Evolutionary conservation across 2,888 invertebrate genomes (phyloP).

Genomic region (Osmoderma eremita): DNA sequence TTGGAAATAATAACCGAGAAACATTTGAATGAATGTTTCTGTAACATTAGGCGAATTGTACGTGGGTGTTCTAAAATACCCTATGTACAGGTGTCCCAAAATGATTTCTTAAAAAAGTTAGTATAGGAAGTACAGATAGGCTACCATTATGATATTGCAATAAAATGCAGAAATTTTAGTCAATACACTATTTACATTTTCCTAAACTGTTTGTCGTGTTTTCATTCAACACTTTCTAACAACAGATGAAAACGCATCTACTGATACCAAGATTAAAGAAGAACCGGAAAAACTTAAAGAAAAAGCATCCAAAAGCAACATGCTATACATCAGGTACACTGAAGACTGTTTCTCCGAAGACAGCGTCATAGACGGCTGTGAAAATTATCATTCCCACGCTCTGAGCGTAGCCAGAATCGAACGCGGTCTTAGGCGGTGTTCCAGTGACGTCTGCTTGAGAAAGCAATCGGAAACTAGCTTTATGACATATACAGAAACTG

Average conservation of each 20-base stretch:
- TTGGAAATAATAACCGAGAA: too few species aligned
- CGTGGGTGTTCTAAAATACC: too few species aligned
- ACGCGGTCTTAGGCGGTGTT: slow-evolving; percentile 45
- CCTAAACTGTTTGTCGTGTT: not conserved
- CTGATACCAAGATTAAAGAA: not conserved
- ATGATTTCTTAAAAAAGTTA: too few species aligned
- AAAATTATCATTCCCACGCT: slow-evolving; percentile 44
- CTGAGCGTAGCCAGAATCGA: slow-evolving; percentile 48
- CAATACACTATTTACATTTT: too few species aligned
- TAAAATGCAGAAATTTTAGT: too few species aligned
- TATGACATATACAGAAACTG: slow-evolving; percentile 32
- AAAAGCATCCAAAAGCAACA: slow-evolving; percentile 24
- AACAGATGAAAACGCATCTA: not conserved
- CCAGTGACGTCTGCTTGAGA: slow-evolving; percentile 46
- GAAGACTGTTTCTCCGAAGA: slow-evolving; percentile 44
- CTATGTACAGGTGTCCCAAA: too few species aligned
- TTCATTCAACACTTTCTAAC: not conserved
- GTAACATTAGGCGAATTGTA: too few species aligned
- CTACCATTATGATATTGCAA: too few species aligned
- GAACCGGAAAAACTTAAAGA: slow-evolving; percentile 13
- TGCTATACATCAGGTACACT: not conserved
- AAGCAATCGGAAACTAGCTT: slow-evolving; percentile 31
- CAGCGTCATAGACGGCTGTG: slow-evolving; percentile 46
- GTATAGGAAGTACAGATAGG: too few species aligned
- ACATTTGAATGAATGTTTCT: too few species aligned